Evolutionary conservation across 2,113 vertebrate genomes (phyloP), one percentile per base, ranked within the genome.

Genomic region (Dinomys branickii): DNA sequence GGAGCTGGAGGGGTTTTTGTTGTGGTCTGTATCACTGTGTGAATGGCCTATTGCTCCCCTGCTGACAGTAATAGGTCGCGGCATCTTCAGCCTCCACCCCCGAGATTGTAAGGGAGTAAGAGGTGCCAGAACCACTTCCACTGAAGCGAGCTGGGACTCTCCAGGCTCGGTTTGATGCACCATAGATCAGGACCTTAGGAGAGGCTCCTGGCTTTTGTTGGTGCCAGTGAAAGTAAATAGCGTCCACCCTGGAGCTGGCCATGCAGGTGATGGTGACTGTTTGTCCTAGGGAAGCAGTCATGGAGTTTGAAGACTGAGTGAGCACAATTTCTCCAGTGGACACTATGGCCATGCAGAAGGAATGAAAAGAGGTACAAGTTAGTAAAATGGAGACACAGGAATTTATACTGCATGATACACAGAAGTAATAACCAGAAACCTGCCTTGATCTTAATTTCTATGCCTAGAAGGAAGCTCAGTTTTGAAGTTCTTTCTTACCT

Each of bases 31-130:
- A 58, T 38, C 47, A 67, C 59, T 77, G 73, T 83, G 82, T 44
- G 84, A 5, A 16, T 88, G 77, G 92, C 3, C 0, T 1, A 35
- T 4, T 38, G 24, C 1, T 1, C 2, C 10, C 7, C 1, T 81
- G 75, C 4, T 44, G 19, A 59, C 75, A 94, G n/a, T 94, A 94
- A 58, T 88, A 94, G 54, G 24, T 17, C 1, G 16, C 52, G 52
- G 5, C 10, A 71, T 71, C 73, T 69, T 87, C 77, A 59, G 33
- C 9, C 54, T 85, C 33, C 56, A 92, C 8, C 0, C 20, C 28
- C 52, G 50, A 50, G 61, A 94, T 69, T 13, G 10, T 50, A 4
- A 81, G 52, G n/a, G 12, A 54, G 28, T 35, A 93, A 52, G 38
- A 59, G 28, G 41, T 52, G 10, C 35, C 90, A 38, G 56, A 85